Base-by-base conservation (phyloP, 2,888 invertebrate species). In the Torymus aiolomorphi region DNA sequence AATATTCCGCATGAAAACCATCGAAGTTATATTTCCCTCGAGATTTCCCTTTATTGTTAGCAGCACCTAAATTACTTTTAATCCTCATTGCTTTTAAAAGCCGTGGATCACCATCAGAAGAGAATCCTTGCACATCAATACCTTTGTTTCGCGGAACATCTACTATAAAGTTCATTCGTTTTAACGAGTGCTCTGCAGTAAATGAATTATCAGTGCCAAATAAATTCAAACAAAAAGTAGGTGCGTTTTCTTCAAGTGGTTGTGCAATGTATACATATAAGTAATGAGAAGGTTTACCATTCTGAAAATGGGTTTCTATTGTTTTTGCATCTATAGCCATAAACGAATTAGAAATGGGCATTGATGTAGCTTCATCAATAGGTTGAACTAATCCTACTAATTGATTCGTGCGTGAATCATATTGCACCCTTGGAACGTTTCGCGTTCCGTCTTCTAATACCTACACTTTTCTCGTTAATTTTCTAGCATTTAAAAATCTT, bases 161-260 rank as follows among this genome's bases (percentile, higher is more conserved):
- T 63, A 62, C 61, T 20, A 84, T 82, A 57, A 82, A 83, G 51
- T 82, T 31, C 84, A 83, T 85, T 52, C 85, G 77, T 20, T 76
- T 63, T 0, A 77, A 11, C 11, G 84, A 83, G 65, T 86, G 82
- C 10, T 83, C 78, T 66, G 71, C 69, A 42, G 76, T 81, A 79
- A 86, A 85, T 70, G 77, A 83, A 80, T 84, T 85, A 73, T 85
- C 84, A 8, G 85, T 85, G 1, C 84, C 85, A 76, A 82, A 85
- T n/a, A 85, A 31, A 42, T 70, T 62, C 76, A 11, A 85, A 70
- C 84, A 85, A 84, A 84, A 85, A 81, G 8, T 14, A 42, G 84
- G 82, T 24, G 83, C 80, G 69, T 82, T 73, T n/a, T 80, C 42
- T 70, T 77, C 63, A 8, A 84, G 24, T 4, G 84, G 69, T 76